Evolutionary conservation across 1,140 invertebrate genomes (phyloP), one percentile per base, ranked within the genome.

Genomic region (Macrotrachela quadricornifera): DNA sequence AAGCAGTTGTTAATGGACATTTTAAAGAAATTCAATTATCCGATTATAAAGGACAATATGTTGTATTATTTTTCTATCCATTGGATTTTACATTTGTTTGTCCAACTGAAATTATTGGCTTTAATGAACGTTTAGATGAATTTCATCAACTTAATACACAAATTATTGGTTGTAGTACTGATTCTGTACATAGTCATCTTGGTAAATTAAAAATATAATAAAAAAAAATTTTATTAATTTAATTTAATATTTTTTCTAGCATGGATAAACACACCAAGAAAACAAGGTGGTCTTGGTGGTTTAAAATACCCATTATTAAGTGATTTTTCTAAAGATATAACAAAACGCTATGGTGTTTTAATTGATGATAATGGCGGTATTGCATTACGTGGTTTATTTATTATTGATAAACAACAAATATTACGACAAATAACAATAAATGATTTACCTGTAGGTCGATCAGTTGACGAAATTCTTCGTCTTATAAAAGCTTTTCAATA

Each of bases 21-120:
- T 85, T 96, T 63, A 83, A 82, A 48, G 80, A 85, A 57, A 73
- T 95, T 36, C 83, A 85, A 59, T 71, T 91, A 3, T 74, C 75
- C 10, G 85, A 94, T 63, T 95, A 81, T 71, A 80, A 80, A 66
- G 88, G 86, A 59, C 87, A 92, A 80, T 95, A 94, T 67, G 74
- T 95, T 11, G 81, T 95, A 1, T 69, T 94, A 0, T 92, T 94
- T 74, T 95, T 95, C 76, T 95, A 94, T 63, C 88, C 88, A 0
- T 71, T 92, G 47, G 88, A 95, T 64, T 95, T 95, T 64, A 92
- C 86, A 6, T 92, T 92, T 75, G 86, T 92, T 1, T 92, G 88
- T 61, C 88, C 88, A 16, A 92, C 88, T 46, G 88, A 94, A 73
- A 91, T 94, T 56, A 76, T 91, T 57, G 87, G 86, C 11, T 92